Evolutionary conservation across 2,797 vertebrate genomes (phyloP).

Genomic region (Sebastiscus albofasciatus): DNA sequence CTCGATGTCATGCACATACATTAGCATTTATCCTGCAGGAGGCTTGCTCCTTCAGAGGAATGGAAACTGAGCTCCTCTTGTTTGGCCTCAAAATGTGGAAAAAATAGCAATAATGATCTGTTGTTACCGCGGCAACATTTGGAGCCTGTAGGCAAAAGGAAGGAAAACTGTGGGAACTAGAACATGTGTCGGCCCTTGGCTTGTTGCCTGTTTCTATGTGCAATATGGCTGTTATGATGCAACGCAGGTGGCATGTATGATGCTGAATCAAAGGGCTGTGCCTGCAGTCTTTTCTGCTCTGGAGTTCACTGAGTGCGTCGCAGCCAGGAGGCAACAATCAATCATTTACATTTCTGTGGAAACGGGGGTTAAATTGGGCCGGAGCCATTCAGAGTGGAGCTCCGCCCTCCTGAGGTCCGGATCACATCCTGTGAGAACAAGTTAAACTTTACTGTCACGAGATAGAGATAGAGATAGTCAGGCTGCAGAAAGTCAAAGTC

Average conservation of each 20-base stretch:
- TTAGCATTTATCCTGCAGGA: constrained; percentile 38
- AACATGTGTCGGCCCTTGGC: constrained; percentile 47
- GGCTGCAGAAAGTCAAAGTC: not conserved
- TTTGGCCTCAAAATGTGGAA: constrained; percentile 32
- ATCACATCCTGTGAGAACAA: constrained; percentile 18
- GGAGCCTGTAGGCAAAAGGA: constrained; percentile 1
- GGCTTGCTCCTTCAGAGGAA: constrained; percentile 8
- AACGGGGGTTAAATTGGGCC: constrained; percentile 33
- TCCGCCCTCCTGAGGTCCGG: not conserved
- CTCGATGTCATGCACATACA: constrained; percentile 46
- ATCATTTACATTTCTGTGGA: constrained; percentile 42
- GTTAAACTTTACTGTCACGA: not conserved
- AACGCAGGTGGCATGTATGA: constrained; percentile 48
- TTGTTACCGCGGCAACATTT: constrained; percentile 18
- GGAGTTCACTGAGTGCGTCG: constrained; percentile 24
- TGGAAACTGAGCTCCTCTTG: constrained; percentile 13
- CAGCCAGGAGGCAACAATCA: constrained; percentile 26
- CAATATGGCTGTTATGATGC: constrained; percentile 31
- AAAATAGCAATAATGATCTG: constrained; percentile 24
- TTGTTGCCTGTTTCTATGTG: constrained; percentile 56
- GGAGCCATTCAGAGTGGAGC: not conserved
- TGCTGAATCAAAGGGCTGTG: constrained; percentile 27
- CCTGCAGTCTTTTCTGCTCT: constrained; percentile 34
- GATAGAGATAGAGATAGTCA: not conserved
- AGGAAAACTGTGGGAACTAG: constrained; percentile 54